Conservation (phyloP, 2,113 vertebrate genomes). For the Pionites leucogaster region DNA sequence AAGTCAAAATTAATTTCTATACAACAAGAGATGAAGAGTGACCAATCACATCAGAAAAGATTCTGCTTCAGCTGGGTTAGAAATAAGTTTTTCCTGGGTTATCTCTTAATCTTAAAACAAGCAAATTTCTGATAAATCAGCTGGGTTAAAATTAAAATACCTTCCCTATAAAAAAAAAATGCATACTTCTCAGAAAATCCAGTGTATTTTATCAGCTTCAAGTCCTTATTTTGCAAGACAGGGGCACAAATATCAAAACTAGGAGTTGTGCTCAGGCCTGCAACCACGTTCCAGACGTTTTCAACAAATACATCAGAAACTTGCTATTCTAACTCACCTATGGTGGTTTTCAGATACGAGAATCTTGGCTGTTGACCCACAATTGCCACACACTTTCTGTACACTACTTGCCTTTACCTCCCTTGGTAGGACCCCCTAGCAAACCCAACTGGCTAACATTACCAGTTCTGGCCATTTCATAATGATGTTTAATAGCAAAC, state of each 20-base stretch:
- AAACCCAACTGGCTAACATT: not conserved
- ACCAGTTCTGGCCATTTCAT: not conserved
- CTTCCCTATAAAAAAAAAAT: not conserved
- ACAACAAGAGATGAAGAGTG: not conserved
- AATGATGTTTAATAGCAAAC: not conserved
- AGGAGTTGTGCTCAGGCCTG: not conserved
- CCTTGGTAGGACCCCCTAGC: not conserved
- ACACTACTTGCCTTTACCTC: not conserved
- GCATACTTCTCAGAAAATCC: not conserved
- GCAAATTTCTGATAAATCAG: not conserved
- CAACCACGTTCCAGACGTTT: not conserved
- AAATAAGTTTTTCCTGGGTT: not conserved
- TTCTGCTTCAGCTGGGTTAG: not conserved
- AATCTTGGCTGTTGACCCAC: not conserved
- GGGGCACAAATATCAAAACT: not conserved
- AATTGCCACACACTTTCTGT: not conserved
- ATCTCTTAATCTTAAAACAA: not conserved
- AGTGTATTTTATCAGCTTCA: not conserved
- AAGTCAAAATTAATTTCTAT: not conserved
- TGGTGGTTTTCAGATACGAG: not conserved
- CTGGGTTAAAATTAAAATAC: not conserved
- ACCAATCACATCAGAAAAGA: not conserved
- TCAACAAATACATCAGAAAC: not conserved
- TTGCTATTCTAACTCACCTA: not conserved
- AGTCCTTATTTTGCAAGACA: not conserved